These are phyloP conservation scores for Hyposoter didymator DNA, from an alignment of 2,888 invertebrate species.

Conservation along the genomic window DNA sequence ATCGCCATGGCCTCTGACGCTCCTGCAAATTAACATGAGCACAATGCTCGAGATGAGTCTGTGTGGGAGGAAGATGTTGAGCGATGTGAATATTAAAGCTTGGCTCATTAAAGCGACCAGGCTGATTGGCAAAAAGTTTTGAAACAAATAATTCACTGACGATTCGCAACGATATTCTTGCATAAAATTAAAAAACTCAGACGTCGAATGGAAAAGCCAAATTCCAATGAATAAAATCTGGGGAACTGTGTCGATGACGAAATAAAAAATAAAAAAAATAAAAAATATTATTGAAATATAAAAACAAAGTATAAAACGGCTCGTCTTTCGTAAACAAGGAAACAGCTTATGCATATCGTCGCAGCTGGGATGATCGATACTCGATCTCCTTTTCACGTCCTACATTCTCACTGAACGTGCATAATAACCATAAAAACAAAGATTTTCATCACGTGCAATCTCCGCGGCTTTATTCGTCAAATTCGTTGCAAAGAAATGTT, in stretches of 20 bases:
- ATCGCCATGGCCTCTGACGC: background rate
- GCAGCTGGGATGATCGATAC: constrained; percentile 65
- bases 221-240: too few species aligned
- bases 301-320: background rate
- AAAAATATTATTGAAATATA: background rate
- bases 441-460: too few species aligned
- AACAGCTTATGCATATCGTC: constrained; percentile 32
- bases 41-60: background rate
- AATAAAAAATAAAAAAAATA: background rate
- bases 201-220: too few species aligned
- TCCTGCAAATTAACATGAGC: constrained; percentile 10
- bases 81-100: constrained; percentile 13
- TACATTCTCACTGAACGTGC: constrained; percentile 64
- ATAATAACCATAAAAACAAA: constrained; percentile 9
- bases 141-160: background rate
- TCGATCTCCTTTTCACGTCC: constrained; percentile 66
- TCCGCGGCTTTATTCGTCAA: too few species aligned
- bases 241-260: too few species aligned
- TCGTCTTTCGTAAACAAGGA: constrained; percentile 24
- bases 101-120: background rate
- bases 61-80: constrained; percentile 1
- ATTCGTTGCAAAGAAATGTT: too few species aligned
- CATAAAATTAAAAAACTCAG: too few species aligned
- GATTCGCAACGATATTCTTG: too few species aligned
- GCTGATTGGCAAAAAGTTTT: background rate